These are phyloP conservation scores for Periplaneta americana DNA, from an alignment of 1,140 invertebrate species.

Conservation along the genomic window DNA sequence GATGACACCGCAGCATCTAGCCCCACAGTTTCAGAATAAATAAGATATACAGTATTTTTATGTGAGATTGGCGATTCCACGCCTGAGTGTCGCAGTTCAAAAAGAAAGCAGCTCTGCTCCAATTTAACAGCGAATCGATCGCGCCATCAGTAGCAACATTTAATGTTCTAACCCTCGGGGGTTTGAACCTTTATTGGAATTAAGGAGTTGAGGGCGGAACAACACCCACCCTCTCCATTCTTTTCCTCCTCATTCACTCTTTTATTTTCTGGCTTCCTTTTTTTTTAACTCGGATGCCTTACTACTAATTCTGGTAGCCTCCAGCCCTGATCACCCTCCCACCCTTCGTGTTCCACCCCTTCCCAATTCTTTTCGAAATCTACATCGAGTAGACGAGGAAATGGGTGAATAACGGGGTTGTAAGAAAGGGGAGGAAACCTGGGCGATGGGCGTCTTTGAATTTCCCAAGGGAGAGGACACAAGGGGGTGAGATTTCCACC, in stretches of 20 bases:
- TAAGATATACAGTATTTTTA: too few relatives aligned
- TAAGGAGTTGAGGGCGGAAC: background rate
- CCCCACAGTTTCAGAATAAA: too few relatives aligned
- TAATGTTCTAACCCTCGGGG: background rate
- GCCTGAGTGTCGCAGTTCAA: too few relatives aligned
- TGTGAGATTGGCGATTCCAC: too few relatives aligned
- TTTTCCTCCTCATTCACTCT: background rate
- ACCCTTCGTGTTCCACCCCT: too few relatives aligned
- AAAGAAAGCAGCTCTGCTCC: background rate
- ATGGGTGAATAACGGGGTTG: background rate
- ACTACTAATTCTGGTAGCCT: background rate
- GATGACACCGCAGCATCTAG: too few relatives aligned
- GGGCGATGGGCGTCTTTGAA: background rate
- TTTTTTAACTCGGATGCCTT: background rate
- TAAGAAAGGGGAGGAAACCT: background rate
- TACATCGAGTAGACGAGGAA: background rate
- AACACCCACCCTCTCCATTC: background rate
- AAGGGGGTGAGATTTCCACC: background rate
- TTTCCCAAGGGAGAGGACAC: background rate
- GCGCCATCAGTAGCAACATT: background rate
- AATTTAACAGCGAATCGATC: background rate
- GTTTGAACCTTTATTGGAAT: background rate
- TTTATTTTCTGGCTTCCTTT: background rate
- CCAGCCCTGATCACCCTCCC: background rate
- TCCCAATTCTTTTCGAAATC: background rate